Conservation (phyloP, 2,888 invertebrate species). For the Pammene fasciana region DNA sequence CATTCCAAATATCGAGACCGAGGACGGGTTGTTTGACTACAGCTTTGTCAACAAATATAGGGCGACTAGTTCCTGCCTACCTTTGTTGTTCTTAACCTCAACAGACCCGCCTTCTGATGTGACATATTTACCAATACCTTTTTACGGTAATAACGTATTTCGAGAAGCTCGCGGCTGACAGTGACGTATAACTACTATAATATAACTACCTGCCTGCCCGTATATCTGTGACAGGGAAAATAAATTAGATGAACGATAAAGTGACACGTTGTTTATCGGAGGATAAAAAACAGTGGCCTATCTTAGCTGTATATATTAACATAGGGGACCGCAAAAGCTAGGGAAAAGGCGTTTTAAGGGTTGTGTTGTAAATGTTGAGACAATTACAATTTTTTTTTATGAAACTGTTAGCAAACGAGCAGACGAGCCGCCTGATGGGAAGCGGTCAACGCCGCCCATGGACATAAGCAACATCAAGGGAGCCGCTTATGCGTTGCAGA, state of each 20-base stretch:
- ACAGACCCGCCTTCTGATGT: constrained; percentile 5
- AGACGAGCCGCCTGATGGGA: too few relatives aligned
- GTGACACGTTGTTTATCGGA: neutral
- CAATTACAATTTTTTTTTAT: too few relatives aligned
- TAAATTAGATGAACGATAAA: neutral
- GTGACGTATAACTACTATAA: neutral
- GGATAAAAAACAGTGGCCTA: neutral
- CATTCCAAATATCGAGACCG: constrained; percentile 16
- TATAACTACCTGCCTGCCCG: neutral
- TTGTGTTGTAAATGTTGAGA: too few relatives aligned
- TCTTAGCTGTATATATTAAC: too few relatives aligned
- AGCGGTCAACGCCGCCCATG: too few relatives aligned
- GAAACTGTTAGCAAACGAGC: too few relatives aligned
- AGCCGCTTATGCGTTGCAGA: too few relatives aligned
- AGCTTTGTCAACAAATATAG: constrained; percentile 20
- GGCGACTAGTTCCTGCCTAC: neutral
- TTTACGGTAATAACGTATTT: neutral
- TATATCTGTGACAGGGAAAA: neutral
- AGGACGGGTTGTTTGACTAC: constrained; percentile 18
- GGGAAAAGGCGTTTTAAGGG: too few relatives aligned
- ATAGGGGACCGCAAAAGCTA: too few relatives aligned
- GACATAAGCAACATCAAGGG: too few relatives aligned
- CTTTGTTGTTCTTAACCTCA: constrained; percentile 7
- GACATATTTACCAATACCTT: constrained; percentile 11
- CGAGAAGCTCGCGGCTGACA: neutral